Percentiles rank a stretch among this genome's conserved stretches.
These are phyloP conservation scores for Mimas tiliae DNA, from an alignment of 2,888 invertebrate genomes.

Conservation along the genomic window DNA sequence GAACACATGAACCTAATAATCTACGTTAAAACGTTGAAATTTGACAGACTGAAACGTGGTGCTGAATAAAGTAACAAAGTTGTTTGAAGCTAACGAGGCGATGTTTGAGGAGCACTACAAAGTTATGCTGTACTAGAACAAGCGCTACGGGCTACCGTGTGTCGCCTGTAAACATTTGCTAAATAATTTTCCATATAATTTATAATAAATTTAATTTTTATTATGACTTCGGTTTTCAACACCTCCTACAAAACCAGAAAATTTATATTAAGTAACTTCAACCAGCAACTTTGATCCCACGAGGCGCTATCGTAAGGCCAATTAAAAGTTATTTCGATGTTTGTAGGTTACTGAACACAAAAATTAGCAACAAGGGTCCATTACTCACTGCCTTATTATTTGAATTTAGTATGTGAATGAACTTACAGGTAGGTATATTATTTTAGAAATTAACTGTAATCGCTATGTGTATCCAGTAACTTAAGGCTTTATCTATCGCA, in stretches of 20 bases:
- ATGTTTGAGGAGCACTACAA: constrained; percentile 46
- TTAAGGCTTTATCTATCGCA: too few species aligned
- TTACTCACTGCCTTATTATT: too few species aligned
- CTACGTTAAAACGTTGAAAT: too few species aligned
- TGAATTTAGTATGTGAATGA: too few species aligned
- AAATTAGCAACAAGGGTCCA: neutral
- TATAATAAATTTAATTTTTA: neutral
- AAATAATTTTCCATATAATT: neutral
- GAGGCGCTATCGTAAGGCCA: neutral
- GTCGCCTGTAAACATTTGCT: neutral
- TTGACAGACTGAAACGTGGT: neutral
- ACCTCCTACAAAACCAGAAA: too few species aligned
- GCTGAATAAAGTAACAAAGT: constrained; percentile 33
- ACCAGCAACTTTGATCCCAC: neutral
- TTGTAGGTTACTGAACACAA: constrained; percentile 8
- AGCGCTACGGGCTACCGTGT: constrained; percentile 7
- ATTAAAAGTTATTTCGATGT: constrained; percentile 15
- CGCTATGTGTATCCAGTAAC: too few species aligned
- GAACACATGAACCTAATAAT: too few species aligned
- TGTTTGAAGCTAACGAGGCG: constrained; percentile 37
- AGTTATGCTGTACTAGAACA: constrained; percentile 25
- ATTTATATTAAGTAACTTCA: neutral
- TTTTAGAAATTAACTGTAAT: too few species aligned
- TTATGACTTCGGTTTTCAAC: neutral
- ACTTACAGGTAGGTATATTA: too few species aligned